phyloP scores from a whole-genome alignment of 2,888 invertebrate species.

The Lordiphosa fenestrarum region DNA sequence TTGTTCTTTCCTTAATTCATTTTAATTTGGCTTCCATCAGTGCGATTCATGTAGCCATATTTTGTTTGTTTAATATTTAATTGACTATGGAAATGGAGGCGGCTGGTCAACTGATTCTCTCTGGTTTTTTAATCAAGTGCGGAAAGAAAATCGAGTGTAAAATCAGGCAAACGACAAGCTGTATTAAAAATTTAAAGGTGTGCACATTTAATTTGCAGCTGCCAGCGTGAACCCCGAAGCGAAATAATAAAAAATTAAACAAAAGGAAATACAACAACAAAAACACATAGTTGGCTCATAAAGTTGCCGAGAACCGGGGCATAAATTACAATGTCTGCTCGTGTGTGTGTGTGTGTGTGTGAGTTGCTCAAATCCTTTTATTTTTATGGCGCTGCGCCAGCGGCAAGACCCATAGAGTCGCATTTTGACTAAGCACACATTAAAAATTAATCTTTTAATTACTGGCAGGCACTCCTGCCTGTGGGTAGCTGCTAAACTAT shows the following conservation, averaged over 20 bases:
- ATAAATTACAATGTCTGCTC: conserved; percentile 54
- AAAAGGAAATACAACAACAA: conserved; percentile 34
- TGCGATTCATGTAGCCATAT: conserved; percentile 8
- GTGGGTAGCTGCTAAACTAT: neutral
- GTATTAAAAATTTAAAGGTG: conserved; percentile 58
- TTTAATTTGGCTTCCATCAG: conserved; percentile 7
- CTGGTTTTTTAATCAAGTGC: conserved; percentile 43
- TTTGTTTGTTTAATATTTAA: conserved; percentile 34
- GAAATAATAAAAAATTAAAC: conserved; percentile 58
- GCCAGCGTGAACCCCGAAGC: conserved; percentile 33
- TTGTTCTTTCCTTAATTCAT: conserved; percentile 1
- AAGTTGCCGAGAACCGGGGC: conserved; percentile 40
- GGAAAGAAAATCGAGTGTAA: conserved; percentile 24
- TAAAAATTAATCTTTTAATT: conserved; percentile 74
- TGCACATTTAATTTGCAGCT: conserved; percentile 54
- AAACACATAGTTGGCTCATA: conserved; percentile 24
- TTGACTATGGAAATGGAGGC: conserved; percentile 23
- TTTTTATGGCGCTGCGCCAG: conserved; percentile 31
- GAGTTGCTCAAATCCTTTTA: conserved; percentile 43
- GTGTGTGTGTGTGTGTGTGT: conserved; percentile 12
- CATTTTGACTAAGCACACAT: conserved; percentile 53
- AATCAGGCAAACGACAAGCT: conserved; percentile 44
- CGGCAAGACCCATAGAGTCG: conserved; percentile 23
- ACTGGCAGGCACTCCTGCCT: conserved; percentile 24
- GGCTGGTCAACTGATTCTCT: conserved; percentile 21